A percentile compares a stretch with the other conserved stretches of the same genome.
phyloP scores from a whole-genome alignment of 2,113 vertebrate genomes.

The Fregetta grallaria region DNA sequence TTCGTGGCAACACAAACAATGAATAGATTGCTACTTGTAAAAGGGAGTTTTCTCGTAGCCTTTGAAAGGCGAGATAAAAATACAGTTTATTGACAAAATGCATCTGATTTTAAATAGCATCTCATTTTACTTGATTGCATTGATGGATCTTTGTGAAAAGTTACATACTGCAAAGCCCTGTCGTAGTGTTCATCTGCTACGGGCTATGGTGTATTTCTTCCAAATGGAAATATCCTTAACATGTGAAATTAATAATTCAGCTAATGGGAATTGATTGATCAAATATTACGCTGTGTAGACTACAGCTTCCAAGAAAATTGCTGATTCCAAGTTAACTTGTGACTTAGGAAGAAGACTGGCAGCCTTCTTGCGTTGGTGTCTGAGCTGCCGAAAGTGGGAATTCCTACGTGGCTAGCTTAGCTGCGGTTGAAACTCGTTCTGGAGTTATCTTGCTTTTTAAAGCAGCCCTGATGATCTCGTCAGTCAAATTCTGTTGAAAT shows the following conservation, averaged over 20 bases:
- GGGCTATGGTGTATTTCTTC: background rate
- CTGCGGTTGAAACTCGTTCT: background rate
- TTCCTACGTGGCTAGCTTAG: accelerated
- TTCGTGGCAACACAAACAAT: background rate
- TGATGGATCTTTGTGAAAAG: background rate
- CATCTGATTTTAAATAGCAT: background rate
- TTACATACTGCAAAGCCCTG: background rate
- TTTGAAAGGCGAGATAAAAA: background rate
- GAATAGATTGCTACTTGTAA: background rate
- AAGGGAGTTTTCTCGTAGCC: background rate
- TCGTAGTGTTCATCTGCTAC: background rate
- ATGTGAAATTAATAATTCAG: background rate
- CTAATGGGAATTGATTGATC: background rate
- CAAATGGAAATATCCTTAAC: background rate
- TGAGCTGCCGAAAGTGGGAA: background rate
- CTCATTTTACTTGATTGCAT: background rate
- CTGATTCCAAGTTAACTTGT: background rate
- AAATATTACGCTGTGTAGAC: background rate
- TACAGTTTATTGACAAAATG: background rate
- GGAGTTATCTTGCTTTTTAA: background rate
- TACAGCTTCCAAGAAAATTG: background rate
- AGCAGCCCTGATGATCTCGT: background rate
- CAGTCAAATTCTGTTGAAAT: background rate
- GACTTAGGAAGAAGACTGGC: background rate
- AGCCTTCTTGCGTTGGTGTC: background rate